A percentile compares a stretch with the other conserved stretches of the same genome.
Evolutionary conservation across 2,888 invertebrate species (phyloP).

Genomic region (Trachelus tabidus): DNA sequence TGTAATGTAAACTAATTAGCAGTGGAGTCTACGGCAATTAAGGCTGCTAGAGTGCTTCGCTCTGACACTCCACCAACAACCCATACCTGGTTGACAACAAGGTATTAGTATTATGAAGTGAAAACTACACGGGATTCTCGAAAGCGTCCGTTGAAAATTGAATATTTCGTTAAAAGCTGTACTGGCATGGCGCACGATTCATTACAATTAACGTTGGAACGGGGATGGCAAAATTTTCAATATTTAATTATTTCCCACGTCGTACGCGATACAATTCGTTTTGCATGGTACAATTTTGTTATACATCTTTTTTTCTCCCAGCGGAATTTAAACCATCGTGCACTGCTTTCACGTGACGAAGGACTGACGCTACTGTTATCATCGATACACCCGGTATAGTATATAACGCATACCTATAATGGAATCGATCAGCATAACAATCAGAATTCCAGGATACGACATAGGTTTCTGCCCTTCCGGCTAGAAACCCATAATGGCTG

Average conservation of each 20-base stretch:
- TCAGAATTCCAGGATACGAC: slow-evolving; percentile 23
- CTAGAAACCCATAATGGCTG: slow-evolving; percentile 35
- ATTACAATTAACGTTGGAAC: neutral
- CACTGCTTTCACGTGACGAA: neutral
- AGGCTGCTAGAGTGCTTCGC: slow-evolving; percentile 58
- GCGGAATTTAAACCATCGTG: neutral
- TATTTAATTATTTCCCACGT: neutral
- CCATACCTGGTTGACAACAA: slow-evolving; percentile 4
- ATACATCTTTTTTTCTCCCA: neutral
- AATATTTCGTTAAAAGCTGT: neutral
- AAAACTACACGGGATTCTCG: neutral
- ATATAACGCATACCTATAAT: slow-evolving; percentile 14
- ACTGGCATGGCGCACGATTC: neutral
- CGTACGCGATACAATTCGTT: neutral
- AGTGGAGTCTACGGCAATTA: slow-evolving; percentile 63
- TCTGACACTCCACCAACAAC: slow-evolving; percentile 52
- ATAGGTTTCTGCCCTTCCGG: slow-evolving; percentile 13
- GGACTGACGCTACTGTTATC: neutral
- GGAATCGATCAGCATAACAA: slow-evolving; percentile 23
- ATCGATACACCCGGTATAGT: neutral
- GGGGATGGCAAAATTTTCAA: neutral
- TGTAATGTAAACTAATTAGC: slow-evolving; percentile 66
- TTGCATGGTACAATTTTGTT: neutral
- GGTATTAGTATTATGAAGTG: neutral
- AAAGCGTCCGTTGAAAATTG: neutral